Percentiles rank a stretch among this genome's conserved stretches.
Conservation (phyloP, 2,888 invertebrate genomes). For the Nomada flava region DNA sequence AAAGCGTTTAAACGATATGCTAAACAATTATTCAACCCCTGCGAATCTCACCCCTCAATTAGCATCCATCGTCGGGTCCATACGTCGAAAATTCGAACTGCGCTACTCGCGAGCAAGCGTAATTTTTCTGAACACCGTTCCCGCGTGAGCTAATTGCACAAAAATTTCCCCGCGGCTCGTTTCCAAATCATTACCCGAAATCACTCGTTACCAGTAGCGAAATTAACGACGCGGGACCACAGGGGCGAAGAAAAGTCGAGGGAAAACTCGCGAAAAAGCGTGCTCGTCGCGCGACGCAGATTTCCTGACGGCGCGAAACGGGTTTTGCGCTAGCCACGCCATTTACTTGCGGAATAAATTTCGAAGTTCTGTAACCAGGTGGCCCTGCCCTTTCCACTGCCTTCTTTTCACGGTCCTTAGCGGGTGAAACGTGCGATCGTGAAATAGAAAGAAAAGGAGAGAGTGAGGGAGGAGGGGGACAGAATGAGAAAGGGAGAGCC, state of each 20-base stretch:
- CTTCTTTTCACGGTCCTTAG: slow-evolving; percentile 36
- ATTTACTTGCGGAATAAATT: slow-evolving; percentile 59
- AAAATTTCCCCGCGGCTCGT: slow-evolving; percentile 32
- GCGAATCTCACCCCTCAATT: not conserved
- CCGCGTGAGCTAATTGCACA: slow-evolving; percentile 22
- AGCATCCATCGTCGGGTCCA: not conserved
- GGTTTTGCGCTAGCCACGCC: slow-evolving; percentile 35
- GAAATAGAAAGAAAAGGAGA: slow-evolving; percentile 4
- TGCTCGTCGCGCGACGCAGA: slow-evolving; percentile 24
- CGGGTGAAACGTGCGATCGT: slow-evolving; percentile 10
- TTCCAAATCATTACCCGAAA: slow-evolving; percentile 57
- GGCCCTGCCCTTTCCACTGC: slow-evolving; percentile 8
- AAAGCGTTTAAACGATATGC: too few species aligned
- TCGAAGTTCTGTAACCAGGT: slow-evolving; percentile 45
- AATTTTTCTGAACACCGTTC: not conserved
- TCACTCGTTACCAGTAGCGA: slow-evolving; percentile 21
- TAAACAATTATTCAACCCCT: not conserved
- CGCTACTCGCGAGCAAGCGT: not conserved
- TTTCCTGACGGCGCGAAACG: slow-evolving; percentile 41
- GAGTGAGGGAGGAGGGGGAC: not conserved
- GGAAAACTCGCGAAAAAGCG: not conserved
- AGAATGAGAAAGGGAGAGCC: not conserved
- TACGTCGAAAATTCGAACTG: not conserved
- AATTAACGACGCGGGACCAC: slow-evolving; percentile 49
- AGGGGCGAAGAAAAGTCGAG: not conserved